These are phyloP conservation scores for Gallirallus australis DNA, from an alignment of 2,797 vertebrate species.

Conservation along the genomic window DNA sequence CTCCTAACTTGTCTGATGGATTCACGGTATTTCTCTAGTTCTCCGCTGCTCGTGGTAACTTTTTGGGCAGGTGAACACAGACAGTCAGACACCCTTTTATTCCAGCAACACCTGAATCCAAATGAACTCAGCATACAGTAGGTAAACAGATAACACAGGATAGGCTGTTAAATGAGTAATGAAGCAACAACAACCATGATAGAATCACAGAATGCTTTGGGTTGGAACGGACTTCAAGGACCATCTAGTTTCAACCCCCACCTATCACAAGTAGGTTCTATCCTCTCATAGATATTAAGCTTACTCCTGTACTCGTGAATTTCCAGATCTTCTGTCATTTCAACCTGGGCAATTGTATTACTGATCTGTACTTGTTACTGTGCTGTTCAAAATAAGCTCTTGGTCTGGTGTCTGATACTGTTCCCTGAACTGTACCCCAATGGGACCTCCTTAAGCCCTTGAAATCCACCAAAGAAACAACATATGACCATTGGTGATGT, in stretches of 20 bases:
- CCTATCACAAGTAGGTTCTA: background rate
- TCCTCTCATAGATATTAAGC: background rate
- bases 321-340: background rate
- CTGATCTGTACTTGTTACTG: background rate
- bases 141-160: background rate
- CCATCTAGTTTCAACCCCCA: no score
- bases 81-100: background rate
- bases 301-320: background rate
- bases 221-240: no score
- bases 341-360: background rate
- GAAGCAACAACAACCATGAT: background rate
- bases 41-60: accelerated
- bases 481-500: background rate
- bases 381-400: background rate
- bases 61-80: background rate
- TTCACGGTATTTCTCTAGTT: background rate
- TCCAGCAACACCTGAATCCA: background rate
- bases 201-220: no score
- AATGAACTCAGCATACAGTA: background rate
- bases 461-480: no score
- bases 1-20: background rate
- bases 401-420: no score
- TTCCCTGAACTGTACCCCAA: no score
- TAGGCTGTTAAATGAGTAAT: background rate
- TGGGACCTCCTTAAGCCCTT: no score